Evolutionary conservation across 92 coral and sea anemone species (phyloP).

Genomic region (Epizoanthus ramosus): DNA sequence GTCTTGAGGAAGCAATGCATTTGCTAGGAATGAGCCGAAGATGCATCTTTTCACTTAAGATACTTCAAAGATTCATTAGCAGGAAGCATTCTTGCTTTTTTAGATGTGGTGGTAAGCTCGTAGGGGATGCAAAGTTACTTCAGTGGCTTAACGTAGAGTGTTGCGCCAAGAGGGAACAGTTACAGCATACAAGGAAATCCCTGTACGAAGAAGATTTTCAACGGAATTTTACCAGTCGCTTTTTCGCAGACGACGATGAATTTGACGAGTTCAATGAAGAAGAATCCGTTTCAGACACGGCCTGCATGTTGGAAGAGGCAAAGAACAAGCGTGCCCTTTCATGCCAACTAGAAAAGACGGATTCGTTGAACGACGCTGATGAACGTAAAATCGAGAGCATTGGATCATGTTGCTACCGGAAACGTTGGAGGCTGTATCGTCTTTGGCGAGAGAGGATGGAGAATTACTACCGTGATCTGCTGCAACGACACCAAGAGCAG

Average conservation of each 20-base stretch:
- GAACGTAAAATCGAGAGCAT: neutral
- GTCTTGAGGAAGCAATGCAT: slow-evolving; percentile 35
- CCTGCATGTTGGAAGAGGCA: slow-evolving; percentile 28
- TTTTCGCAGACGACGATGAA: slow-evolving; percentile 15
- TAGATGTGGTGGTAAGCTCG: neutral
- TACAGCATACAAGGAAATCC: neutral
- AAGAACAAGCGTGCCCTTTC: neutral
- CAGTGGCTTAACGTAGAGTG: slow-evolving; percentile 51
- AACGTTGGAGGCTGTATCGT: slow-evolving; percentile 81
- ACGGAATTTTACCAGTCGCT: slow-evolving; percentile 22
- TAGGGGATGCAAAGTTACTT: slow-evolving; percentile 38
- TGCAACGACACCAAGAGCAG: slow-evolving; percentile 53
- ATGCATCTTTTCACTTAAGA: slow-evolving; percentile 49
- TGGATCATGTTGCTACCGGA: neutral
- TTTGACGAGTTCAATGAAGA: slow-evolving; percentile 22
- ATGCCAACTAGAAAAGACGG: slow-evolving; percentile 38
- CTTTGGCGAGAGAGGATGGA: slow-evolving; percentile 78
- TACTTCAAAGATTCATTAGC: slow-evolving; percentile 19
- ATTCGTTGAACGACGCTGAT: neutral
- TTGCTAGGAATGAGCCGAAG: slow-evolving; percentile 36
- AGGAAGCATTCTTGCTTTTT: slow-evolving; percentile 4
- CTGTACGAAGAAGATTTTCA: slow-evolving; percentile 27
- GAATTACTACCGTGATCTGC: slow-evolving; percentile 29
- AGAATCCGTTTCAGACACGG: neutral
- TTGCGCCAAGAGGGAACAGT: neutral